Conservation (phyloP, 2,888 invertebrate species). For the Tetanocera ferruginea region DNA sequence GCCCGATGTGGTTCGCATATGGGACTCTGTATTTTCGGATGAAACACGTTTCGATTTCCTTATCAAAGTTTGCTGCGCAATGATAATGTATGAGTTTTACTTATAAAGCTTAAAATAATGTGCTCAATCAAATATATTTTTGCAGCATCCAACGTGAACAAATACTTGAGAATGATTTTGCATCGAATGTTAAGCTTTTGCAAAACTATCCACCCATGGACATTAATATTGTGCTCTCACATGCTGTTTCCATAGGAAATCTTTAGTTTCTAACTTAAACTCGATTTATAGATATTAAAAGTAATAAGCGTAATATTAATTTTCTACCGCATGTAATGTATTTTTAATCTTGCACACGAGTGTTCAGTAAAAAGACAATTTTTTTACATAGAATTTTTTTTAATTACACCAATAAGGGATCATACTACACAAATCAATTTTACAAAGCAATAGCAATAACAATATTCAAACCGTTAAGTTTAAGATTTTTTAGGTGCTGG, state of each 20-base stretch:
- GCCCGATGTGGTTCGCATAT: slow-evolving; percentile 96
- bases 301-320: not conserved
- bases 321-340: no score
- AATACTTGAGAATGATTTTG: slow-evolving; percentile 90
- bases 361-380: slow-evolving; percentile 9
- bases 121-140: slow-evolving; percentile 40
- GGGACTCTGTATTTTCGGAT: slow-evolving; percentile 97
- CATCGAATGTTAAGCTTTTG: slow-evolving; percentile 91
- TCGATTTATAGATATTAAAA: not conserved
- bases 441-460: slow-evolving; percentile 20
- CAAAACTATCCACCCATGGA: slow-evolving; percentile 94
- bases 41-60: slow-evolving; percentile 90
- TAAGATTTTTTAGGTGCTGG: slow-evolving; percentile 17
- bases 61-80: slow-evolving; percentile 94
- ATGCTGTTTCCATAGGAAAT: slow-evolving; percentile 72
- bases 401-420: slow-evolving; percentile 13
- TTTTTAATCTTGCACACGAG: no score
- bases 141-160: slow-evolving; percentile 85
- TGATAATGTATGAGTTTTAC: slow-evolving; percentile 89
- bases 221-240: slow-evolving; percentile 84
- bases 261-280: not conserved
- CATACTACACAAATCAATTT: slow-evolving; percentile 30
- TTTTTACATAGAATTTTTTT: slow-evolving; percentile 32
- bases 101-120: not conserved
- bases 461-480: slow-evolving; percentile 6